Evolutionary conservation across 2,888 invertebrate genomes (phyloP).

Genomic region (Mylabris sibirica): DNA sequence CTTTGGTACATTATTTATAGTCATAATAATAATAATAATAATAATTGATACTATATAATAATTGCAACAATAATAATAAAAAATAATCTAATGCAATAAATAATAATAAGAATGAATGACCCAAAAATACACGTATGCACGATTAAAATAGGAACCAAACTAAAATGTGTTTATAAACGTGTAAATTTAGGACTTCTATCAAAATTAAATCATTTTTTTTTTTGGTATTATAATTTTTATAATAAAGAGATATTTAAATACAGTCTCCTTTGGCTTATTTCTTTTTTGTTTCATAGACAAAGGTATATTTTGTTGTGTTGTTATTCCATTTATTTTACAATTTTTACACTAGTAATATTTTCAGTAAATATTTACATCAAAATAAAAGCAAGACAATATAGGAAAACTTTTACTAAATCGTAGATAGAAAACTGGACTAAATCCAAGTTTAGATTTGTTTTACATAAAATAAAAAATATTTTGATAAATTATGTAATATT

Average conservation of each 20-base stretch:
- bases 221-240: not conserved
- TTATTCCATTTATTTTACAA: not conserved
- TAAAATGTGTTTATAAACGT: not conserved
- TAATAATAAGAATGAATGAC: not conserved
- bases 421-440: not conserved
- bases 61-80: constrained; percentile 10
- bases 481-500: not conserved
- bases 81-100: constrained; percentile 16
- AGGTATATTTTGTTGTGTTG: not conserved
- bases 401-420: not conserved
- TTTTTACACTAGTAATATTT: constrained; percentile 8
- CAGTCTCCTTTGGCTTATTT: constrained; percentile 5
- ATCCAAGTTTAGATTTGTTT: constrained; percentile 7
- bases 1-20: constrained; percentile 38
- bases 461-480: not conserved
- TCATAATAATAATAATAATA: not conserved
- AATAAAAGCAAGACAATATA: not conserved
- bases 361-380: constrained; percentile 4
- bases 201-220: not conserved
- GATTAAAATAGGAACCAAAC: not conserved
- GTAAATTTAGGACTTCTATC: not conserved
- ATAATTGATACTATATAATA: too few relatives aligned
- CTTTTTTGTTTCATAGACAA: not conserved
- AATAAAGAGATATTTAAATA: not conserved
- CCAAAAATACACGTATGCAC: not conserved